A percentile compares a stretch with the other conserved stretches of the same genome.
phyloP scores from a whole-genome alignment of 1,140 invertebrate genomes.

The Pseudachorutes palmiensis region DNA sequence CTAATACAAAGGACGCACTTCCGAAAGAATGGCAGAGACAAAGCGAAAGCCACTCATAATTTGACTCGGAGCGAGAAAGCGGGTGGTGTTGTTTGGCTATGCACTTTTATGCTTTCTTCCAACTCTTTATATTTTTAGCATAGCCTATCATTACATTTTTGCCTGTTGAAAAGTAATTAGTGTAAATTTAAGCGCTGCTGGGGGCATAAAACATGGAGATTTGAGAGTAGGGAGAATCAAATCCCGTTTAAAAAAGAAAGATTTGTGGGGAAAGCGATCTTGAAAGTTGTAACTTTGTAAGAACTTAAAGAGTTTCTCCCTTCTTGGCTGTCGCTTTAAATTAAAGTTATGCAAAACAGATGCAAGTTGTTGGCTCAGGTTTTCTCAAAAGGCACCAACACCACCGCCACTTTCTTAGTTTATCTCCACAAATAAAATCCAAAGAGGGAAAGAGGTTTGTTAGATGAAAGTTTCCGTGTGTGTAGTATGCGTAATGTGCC shows the following conservation, averaged over 20 bases:
- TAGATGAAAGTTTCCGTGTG: no score
- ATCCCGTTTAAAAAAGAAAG: no score
- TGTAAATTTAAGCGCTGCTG: background rate
- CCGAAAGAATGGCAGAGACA: no score
- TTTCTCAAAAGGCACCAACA: background rate
- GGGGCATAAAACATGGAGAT: background rate
- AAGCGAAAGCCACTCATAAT: no score
- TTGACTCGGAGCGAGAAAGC: no score
- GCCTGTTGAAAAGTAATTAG: background rate
- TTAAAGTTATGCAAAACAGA: slow-evolving; percentile 10
- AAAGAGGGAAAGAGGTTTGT: background rate
- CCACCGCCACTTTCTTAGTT: background rate
- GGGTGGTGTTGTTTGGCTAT: no score
- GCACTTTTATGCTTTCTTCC: no score
- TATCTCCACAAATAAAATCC: background rate
- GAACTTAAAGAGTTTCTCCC: no score
- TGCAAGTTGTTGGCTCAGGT: background rate
- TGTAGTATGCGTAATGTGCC: no score
- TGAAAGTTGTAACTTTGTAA: no score
- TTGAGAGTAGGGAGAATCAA: background rate
- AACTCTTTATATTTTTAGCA: background rate
- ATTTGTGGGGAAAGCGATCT: no score
- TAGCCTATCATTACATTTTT: background rate
- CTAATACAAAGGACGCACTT: no score
- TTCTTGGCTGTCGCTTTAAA: slow-evolving; percentile 4